These are phyloP conservation scores for Troides oblongomaculatus DNA, from an alignment of 2,888 invertebrate genomes.

Conservation along the genomic window DNA sequence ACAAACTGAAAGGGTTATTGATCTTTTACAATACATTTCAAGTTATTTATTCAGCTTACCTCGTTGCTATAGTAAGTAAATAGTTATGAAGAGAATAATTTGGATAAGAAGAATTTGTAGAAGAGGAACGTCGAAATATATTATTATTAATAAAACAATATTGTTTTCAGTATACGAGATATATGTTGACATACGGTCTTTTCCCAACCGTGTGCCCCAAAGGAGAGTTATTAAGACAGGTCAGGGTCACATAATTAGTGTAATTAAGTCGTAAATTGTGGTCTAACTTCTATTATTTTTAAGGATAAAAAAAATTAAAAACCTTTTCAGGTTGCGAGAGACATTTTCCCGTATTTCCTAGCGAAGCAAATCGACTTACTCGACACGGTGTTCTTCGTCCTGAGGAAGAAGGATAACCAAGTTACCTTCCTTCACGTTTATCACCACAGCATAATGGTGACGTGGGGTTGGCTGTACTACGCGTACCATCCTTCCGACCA, in stretches of 20 bases:
- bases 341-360: slow-evolving; percentile 86
- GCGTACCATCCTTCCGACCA: slow-evolving; percentile 89
- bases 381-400: slow-evolving; percentile 92
- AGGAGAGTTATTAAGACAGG: slow-evolving; percentile 53
- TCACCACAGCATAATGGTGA: slow-evolving; percentile 89
- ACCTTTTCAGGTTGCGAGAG: slow-evolving; percentile 52
- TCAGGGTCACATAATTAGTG: slow-evolving; percentile 35
- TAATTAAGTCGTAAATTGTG: not conserved
- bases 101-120: no score
- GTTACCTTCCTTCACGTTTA: slow-evolving; percentile 93
- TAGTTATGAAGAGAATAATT: no score
- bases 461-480: slow-evolving; percentile 88
- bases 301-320: not conserved
- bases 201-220: slow-evolving; percentile 63
- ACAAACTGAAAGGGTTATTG: slow-evolving; percentile 82
- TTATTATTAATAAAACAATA: not conserved
- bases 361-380: slow-evolving; percentile 88
- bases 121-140: not conserved
- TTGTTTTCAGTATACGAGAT: slow-evolving; percentile 63
- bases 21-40: slow-evolving; percentile 85
- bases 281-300: not conserved
- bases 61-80: slow-evolving; percentile 79
- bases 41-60: slow-evolving; percentile 80
- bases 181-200: slow-evolving; percentile 59
- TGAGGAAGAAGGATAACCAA: slow-evolving; percentile 88